phyloP scores from a whole-genome alignment of 2,888 invertebrate species.

The Heliconius erato region DNA sequence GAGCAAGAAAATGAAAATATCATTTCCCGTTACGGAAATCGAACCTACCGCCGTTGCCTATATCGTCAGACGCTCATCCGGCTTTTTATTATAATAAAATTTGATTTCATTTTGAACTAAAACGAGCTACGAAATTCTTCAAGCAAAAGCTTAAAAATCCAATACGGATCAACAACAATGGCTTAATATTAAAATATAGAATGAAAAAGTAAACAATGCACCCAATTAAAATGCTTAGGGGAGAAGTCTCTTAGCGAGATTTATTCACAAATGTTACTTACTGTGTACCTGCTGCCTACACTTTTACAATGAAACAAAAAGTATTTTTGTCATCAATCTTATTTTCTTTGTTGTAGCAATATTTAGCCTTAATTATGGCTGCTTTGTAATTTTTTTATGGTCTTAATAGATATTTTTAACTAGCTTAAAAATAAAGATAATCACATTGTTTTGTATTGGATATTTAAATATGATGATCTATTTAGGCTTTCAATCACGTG shows the following conservation, averaged over 20 bases:
- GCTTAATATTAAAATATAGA: not conserved
- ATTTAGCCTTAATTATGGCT: not conserved
- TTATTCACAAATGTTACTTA: slow-evolving; percentile 4
- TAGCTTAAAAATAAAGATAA: not conserved
- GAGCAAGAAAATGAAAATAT: not conserved
- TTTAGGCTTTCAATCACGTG: too few species aligned
- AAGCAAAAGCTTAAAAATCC: not conserved
- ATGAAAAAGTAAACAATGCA: slow-evolving; percentile 4
- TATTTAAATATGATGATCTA: too few species aligned
- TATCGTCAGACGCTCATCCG: not conserved
- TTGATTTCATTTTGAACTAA: not conserved
- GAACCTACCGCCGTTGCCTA: not conserved
- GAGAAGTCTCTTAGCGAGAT: slow-evolving; percentile 8
- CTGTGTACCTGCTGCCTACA: too few species aligned
- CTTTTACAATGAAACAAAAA: not conserved
- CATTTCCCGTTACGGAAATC: not conserved
- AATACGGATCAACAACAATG: not conserved
- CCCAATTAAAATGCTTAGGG: slow-evolving; percentile 9
- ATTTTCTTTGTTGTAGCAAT: slow-evolving; percentile 4
- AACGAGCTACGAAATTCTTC: not conserved
- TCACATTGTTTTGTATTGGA: not conserved
- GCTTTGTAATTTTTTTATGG: not conserved
- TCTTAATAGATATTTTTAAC: not conserved
- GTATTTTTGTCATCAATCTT: not conserved
- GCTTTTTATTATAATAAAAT: not conserved